Percentiles rank a stretch among this genome's conserved stretches.
Conservation (phyloP, 2,113 vertebrate species). For the Chiloscyllium plagiosum region DNA sequence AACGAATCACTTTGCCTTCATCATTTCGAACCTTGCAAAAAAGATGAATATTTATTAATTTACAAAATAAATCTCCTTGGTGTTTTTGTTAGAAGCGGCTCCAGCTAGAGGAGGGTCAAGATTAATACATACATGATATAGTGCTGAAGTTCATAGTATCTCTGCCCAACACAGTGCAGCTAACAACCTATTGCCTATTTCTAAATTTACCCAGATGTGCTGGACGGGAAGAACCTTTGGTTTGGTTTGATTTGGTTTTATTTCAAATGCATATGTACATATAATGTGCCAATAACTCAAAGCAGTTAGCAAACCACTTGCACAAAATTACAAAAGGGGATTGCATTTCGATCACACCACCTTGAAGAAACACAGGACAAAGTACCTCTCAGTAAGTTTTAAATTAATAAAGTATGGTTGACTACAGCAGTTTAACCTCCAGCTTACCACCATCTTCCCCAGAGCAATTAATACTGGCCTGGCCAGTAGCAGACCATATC, state of each 20-base stretch:
- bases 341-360: background rate
- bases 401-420: background rate
- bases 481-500: no score
- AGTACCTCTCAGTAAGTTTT: background rate
- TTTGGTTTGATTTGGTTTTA: background rate
- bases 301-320: background rate
- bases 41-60: background rate
- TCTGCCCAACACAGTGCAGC: background rate
- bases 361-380: background rate
- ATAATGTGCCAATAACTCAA: background rate
- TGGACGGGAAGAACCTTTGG: background rate
- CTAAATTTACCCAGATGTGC: background rate
- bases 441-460: no score
- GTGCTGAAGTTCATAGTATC: background rate
- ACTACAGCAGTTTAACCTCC: no score
- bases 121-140: background rate
- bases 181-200: background rate
- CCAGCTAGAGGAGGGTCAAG: background rate
- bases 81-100: background rate
- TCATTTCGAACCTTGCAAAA: conserved; percentile 82
- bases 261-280: background rate
- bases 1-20: conserved; percentile 95
- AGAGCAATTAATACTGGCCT: no score
- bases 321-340: background rate
- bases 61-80: background rate